Conservation (phyloP, 2,113 vertebrate genomes). For the Nipponia nippon region DNA sequence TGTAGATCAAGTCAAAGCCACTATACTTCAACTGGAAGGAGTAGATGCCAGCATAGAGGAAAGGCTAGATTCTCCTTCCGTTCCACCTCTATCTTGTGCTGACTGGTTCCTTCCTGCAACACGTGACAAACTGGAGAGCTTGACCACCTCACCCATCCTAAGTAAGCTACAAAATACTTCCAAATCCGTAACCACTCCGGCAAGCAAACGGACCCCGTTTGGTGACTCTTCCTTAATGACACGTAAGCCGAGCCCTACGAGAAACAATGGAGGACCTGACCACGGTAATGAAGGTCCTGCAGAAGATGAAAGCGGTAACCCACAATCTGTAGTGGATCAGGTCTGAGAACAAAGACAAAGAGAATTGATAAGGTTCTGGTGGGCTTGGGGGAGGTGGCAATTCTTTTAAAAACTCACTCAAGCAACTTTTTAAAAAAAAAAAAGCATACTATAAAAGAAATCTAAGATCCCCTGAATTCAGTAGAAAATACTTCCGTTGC, state of each 20-base stretch:
- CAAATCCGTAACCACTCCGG: constrained; percentile 49
- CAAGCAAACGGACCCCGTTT: constrained; percentile 76
- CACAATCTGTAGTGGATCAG: constrained; percentile 63
- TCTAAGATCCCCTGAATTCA: not conserved
- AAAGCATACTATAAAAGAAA: not conserved
- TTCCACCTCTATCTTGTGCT: constrained; percentile 84
- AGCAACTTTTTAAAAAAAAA: not conserved
- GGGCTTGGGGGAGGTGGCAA: constrained; percentile 69
- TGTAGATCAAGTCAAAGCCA: constrained; percentile 91
- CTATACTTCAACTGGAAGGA: constrained; percentile 86
- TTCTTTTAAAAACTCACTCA: constrained; percentile 52
- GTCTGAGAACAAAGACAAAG: constrained; percentile 59
- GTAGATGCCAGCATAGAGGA: constrained; percentile 81
- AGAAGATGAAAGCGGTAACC: constrained; percentile 59
- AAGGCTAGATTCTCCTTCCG: constrained; percentile 73
- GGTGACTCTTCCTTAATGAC: constrained; percentile 70
- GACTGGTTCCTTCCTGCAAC: constrained; percentile 87
- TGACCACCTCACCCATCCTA: constrained; percentile 75
- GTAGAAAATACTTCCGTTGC: not conserved
- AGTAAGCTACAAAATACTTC: constrained; percentile 76
- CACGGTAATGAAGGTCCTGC: constrained; percentile 67
- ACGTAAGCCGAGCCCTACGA: constrained; percentile 74
- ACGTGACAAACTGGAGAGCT: constrained; percentile 75
- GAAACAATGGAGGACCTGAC: constrained; percentile 64
- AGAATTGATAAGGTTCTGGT: constrained; percentile 65